Base-by-base conservation (phyloP, 2,797 vertebrate genomes). In the Enteromius viviparus region DNA sequence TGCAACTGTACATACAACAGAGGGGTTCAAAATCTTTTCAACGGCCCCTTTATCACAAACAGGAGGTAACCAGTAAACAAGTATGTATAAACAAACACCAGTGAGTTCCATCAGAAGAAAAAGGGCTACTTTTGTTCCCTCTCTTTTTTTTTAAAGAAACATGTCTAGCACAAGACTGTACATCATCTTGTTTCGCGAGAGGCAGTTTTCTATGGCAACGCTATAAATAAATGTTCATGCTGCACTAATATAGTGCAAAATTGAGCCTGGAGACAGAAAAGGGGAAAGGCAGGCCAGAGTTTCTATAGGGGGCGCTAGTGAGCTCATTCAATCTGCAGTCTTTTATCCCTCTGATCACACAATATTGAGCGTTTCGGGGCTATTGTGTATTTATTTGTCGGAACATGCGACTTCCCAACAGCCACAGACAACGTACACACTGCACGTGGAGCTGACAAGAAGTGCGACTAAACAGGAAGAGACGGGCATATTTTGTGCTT, bases 231-330 rank as follows among this genome's bases (percentile, higher is more conserved):
- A 95, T 96, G 95, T 95, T 88, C 97, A 96, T 96, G 96, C 96
- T 97, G 97, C 97, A 99, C 98, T 99, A 99, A 99, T 98, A 98
- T 99, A 99, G 98, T 98, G 97, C 97, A 96, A 97, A 96, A 96
- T 95, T 93, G 95, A 95, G 96, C 96, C 96, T 97, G 96, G 93
- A 91, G 83, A 90, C 81, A 74, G 90, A 93, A 92, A 91, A 93
- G 94, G 93, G 93, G 69, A 87, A 85, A 88, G 84, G 87, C 89
- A 89, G 90, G 89, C 86, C 89, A 85, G 88, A 72, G 70, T 76
- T 82, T 83, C 76, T 51, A 78, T 60, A 87, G 62, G 21, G 86
- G 78, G 79, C 10, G 58, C 74, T 80, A 84, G 82, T 66, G 85
- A 81, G 81, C 89, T 89, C 83, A 83, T 84, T 68, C 80, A 78